phyloP scores from a whole-genome alignment of 2,797 vertebrate genomes.

The Dipus sagitta region DNA sequence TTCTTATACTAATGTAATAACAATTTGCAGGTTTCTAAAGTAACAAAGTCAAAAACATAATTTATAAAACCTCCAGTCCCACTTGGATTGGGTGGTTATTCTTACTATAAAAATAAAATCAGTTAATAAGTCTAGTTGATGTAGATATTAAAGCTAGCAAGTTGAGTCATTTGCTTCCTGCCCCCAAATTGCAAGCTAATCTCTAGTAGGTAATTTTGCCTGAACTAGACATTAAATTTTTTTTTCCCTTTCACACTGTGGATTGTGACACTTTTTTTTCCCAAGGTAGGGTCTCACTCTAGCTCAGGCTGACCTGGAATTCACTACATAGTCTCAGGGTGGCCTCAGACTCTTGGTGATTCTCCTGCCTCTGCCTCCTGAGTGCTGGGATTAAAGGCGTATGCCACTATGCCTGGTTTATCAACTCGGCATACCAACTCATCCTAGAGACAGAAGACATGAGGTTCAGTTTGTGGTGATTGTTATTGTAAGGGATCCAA shows the following conservation, averaged over 20 bases:
- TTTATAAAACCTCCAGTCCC: background rate
- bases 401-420: no score
- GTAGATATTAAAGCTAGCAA: background rate
- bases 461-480: background rate
- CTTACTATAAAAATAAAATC: slow-evolving; percentile 29
- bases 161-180: slow-evolving; percentile 6
- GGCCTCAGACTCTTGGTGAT: no score
- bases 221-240: slow-evolving; percentile 22
- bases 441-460: background rate
- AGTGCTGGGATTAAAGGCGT: no score
- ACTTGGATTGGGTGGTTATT: background rate
- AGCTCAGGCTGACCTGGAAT: no score
- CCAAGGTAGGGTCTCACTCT: background rate
- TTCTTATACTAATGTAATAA: background rate
- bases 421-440: slow-evolving; percentile 14
- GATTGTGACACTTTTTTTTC: slow-evolving; percentile 36
- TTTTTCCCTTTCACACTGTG: slow-evolving; percentile 6
- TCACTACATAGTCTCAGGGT: no score
- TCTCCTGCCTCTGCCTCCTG: no score
- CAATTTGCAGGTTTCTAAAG: background rate
- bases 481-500: background rate
- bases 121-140: background rate
- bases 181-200: background rate
- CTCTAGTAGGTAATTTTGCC: slow-evolving; percentile 51
- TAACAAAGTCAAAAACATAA: background rate